These are phyloP conservation scores for Hartigia nigra DNA, from an alignment of 2,888 invertebrate species.

Conservation along the genomic window DNA sequence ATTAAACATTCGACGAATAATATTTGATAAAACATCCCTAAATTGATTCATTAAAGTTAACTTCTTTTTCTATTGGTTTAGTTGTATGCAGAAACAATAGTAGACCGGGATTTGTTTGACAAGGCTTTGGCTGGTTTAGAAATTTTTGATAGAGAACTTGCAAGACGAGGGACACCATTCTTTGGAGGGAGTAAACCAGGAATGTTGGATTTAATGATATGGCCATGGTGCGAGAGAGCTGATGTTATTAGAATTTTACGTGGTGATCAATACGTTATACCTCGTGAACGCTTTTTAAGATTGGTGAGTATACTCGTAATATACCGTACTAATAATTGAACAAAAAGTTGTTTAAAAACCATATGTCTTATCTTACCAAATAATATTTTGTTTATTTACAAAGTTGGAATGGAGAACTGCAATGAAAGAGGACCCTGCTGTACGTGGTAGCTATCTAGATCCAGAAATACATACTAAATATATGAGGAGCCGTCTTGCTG, in stretches of 20 bases:
- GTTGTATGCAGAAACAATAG: slow-evolving; percentile 41
- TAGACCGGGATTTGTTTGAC: slow-evolving; percentile 66
- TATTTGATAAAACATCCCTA: neutral
- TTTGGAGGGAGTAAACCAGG: slow-evolving; percentile 79
- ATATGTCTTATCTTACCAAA: neutral
- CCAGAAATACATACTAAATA: slow-evolving; percentile 80
- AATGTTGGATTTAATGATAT: slow-evolving; percentile 84
- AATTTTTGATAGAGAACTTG: slow-evolving; percentile 75
- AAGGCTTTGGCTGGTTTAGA: slow-evolving; percentile 72
- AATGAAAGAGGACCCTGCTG: slow-evolving; percentile 78
- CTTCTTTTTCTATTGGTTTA: slow-evolving; percentile 26
- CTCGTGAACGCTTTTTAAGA: slow-evolving; percentile 73
- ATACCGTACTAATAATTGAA: neutral
- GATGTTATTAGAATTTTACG: slow-evolving; percentile 72
- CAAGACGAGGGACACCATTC: slow-evolving; percentile 72
- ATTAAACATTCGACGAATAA: neutral
- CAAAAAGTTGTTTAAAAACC: neutral
- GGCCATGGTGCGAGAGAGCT: slow-evolving; percentile 85
- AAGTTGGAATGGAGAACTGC: slow-evolving; percentile 77
- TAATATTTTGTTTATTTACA: slow-evolving; percentile 45
- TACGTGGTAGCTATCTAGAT: slow-evolving; percentile 74
- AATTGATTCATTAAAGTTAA: neutral
- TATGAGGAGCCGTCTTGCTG: slow-evolving; percentile 73
- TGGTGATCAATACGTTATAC: slow-evolving; percentile 74
- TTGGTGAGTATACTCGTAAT: slow-evolving; percentile 68